Percentiles rank a stretch among this genome's conserved stretches.
phyloP scores from a whole-genome alignment of 2,888 invertebrate species.

The Megalurothrips usitatus region DNA sequence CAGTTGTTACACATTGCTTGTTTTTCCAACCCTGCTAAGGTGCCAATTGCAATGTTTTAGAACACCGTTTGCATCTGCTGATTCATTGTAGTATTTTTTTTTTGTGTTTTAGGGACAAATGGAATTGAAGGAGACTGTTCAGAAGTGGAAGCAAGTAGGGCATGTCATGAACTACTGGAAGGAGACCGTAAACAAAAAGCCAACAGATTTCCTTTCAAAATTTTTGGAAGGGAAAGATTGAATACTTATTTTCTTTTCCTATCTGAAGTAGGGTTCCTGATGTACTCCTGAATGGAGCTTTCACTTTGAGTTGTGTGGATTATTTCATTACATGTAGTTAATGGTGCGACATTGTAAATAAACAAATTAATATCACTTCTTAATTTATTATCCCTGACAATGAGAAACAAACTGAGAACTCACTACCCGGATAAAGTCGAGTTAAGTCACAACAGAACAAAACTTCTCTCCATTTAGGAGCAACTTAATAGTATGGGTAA shows the following conservation, averaged over 20 bases:
- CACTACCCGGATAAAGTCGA: not conserved
- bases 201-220: conserved; percentile 86
- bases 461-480: not conserved
- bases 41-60: too few relatives aligned
- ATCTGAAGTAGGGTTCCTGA: too few relatives aligned
- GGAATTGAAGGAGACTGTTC: conserved; percentile 83
- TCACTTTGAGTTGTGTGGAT: too few relatives aligned
- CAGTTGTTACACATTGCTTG: too few relatives aligned
- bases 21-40: too few relatives aligned
- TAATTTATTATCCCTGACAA: too few relatives aligned
- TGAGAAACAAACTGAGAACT: too few relatives aligned
- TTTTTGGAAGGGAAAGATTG: conserved; percentile 68
- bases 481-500: not conserved
- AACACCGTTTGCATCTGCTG: too few relatives aligned
- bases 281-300: too few relatives aligned
- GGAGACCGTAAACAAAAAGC: conserved; percentile 77
- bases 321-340: too few relatives aligned
- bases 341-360: too few relatives aligned
- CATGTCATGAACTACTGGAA: conserved; percentile 85
- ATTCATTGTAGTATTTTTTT: not conserved
- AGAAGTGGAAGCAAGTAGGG: conserved; percentile 84
- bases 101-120: conserved; percentile 74
- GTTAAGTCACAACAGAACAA: not conserved
- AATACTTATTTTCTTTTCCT: conserved; percentile 35
- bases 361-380: too few relatives aligned